Percentiles rank a stretch among this genome's conserved stretches.
Evolutionary conservation across 2,113 vertebrate genomes (phyloP).

Genomic region (Sarotherodon lohbergeri): DNA sequence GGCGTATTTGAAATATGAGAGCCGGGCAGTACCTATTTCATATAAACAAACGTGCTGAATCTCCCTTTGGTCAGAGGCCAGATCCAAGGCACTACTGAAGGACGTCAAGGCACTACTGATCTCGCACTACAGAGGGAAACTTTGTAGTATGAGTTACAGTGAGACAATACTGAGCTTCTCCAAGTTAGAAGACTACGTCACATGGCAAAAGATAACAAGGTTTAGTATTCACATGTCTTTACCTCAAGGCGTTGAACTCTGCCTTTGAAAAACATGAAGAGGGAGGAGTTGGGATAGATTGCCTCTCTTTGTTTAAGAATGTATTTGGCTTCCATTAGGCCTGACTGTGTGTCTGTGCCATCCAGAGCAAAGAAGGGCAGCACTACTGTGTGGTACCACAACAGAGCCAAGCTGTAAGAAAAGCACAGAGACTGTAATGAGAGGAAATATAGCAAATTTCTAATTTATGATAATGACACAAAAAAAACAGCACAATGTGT

Average conservation of each 20-base stretch:
- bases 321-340: slow-evolving; percentile 86
- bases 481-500: not conserved
- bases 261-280: slow-evolving; percentile 97
- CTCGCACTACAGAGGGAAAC: slow-evolving; percentile 77
- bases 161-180: not conserved
- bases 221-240: not conserved
- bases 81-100: slow-evolving; percentile 85
- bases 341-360: slow-evolving; percentile 83
- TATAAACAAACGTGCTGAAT: slow-evolving; percentile 94
- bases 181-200: not conserved
- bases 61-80: slow-evolving; percentile 89
- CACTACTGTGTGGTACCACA: slow-evolving; percentile 96
- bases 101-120: slow-evolving; percentile 92
- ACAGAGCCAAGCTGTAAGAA: slow-evolving; percentile 79
- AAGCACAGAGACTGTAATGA: not conserved
- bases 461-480: not conserved
- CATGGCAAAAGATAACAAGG: not conserved
- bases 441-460: not conserved
- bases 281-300: slow-evolving; percentile 89
- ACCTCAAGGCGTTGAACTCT: slow-evolving; percentile 93
- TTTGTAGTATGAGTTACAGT: not conserved
- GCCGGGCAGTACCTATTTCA: slow-evolving; percentile 82
- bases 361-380: slow-evolving; percentile 94
- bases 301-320: slow-evolving; percentile 88
- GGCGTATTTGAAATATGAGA: not conserved